Evolutionary conservation across 2,113 vertebrate species (phyloP), one percentile per base, ranked within the genome.

Genomic region (Gadus macrocephalus): DNA sequence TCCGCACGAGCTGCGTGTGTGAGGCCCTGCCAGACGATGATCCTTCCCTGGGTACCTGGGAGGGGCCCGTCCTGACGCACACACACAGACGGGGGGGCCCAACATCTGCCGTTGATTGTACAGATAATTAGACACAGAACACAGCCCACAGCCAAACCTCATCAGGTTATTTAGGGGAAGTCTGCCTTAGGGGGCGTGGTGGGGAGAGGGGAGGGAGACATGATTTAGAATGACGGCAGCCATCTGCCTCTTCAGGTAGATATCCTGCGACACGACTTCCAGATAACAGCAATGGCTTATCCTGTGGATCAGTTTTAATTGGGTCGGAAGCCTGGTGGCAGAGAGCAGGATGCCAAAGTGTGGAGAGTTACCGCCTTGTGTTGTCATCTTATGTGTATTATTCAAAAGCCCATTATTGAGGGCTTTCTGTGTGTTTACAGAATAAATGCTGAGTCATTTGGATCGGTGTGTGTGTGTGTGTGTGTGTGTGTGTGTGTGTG

Each of bases 31-130:
- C 69, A 59, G 64, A 49, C 19, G 12, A 49, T 15, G 3, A 64
- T 49, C 66, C 59, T 60, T 15, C 71, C 28, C 4, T 31, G 62
- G 59, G 59, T 55, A 79, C 66, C 75, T 68, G 9, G 55, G 69
- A 77, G 53, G 22, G 17, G 2, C 59, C 31, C 16, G 15, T 66
- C 53, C 79, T 42, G 14, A 42, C 73, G 58, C n/a, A 6, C 76
- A 49, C 42, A 42, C 38, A 12, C 53, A 3, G 31, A 60, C 58
- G 69, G 53, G 5, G 5, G 16, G 65, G 65, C 53, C 62, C 31
- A 82, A 80, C 88, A 88, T 84, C 82, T 89, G 82, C 77, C 76
- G 73, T 72, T 60, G 61, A 82, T 86, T 64, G 69, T 67, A 66
- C 3, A 38, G 49, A 53, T 81, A 89, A 90, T 86, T 75, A 79